Percentiles rank a stretch among this genome's conserved stretches.
phyloP scores from a whole-genome alignment of 2,888 invertebrate species.

The Mellilla xanthometata region DNA sequence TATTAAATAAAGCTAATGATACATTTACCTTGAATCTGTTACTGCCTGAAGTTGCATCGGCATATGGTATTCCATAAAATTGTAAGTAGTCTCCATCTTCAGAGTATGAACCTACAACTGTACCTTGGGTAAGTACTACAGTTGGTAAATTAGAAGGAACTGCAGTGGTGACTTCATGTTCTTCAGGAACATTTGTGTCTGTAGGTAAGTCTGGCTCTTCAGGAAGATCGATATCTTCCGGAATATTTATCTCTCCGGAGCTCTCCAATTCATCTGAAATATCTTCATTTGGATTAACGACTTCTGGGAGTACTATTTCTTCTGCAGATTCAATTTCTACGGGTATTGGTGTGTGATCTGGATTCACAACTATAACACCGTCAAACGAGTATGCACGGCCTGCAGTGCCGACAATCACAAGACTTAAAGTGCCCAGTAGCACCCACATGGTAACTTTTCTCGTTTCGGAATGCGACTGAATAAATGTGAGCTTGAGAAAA shows the following conservation, averaged over 20 bases:
- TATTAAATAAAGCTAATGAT: background rate
- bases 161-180: background rate
- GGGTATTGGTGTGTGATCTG: background rate
- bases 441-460: conserved; percentile 46
- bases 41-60: conserved; percentile 62
- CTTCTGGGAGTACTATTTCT: background rate
- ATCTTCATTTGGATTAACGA: background rate
- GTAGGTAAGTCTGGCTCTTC: background rate
- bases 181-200: background rate
- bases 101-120: conserved; percentile 50
- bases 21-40: conserved; percentile 63
- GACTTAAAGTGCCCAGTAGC: conserved; percentile 30
- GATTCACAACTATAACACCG: background rate
- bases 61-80: conserved; percentile 70
- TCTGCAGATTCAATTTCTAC: background rate
- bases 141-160: conserved; percentile 23
- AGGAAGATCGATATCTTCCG: background rate
- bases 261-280: background rate
- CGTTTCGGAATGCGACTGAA: conserved; percentile 36
- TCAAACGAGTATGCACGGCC: conserved; percentile 34
- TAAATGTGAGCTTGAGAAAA: conserved; percentile 21
- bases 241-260: background rate
- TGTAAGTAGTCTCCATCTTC: conserved; percentile 48
- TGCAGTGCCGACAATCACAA: conserved; percentile 30
- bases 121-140: conserved; percentile 56